Evolutionary conservation across 2,113 vertebrate genomes (phyloP), one percentile per base, ranked within the genome.

Genomic region (Edolisoma coerulescens): DNA sequence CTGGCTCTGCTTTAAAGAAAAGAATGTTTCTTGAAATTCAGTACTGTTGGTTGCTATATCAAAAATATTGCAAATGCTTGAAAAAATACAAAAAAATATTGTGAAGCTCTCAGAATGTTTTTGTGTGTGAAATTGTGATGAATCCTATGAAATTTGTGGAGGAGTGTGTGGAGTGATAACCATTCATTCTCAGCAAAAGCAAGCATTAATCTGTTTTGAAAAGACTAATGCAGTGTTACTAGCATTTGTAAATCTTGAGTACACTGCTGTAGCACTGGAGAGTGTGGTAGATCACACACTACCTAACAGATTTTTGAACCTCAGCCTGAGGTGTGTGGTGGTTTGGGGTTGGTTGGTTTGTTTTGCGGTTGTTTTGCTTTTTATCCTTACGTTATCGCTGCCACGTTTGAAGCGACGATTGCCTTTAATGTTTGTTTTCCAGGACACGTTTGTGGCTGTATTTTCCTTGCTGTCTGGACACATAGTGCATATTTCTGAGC

Each of bases 361-460:
- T 11, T 27, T 80, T 59, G 13, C 33, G 24, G 7, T 22, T 33
- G 19, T 15, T 53, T 41, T 52, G 17, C 21, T 37, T 89, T 90
- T 80, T 33, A 11, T 37, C 39, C 16, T 59, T 63, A 13, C 0
- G 4, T 8, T 50, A 20, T 37, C 37, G 3, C 10, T 87, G 1
- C 73, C 6, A 0, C 3, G 14, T 57, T 24, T 57, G 69, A 63
- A 50, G 50, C 21, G n/a, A 53, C 17, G 7, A 70, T 60, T 61
- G 27, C 50, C 69, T 82, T 73, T 68, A 57, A 45, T 56, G 19
- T 93, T 59, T 95, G n/a, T 92, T 96, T 96, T 90, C 7, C 82
- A 99, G 99, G 99, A 99, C 93, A 98, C 98, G 0, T 99, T 99
- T 88, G 98, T 98, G 93, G 98, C 98, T 74, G 98, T 99, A 7